A percentile compares a stretch with the other conserved stretches of the same genome.
Conservation (phyloP, 2,797 vertebrate species). For the Coregonus ussuriensis region DNA sequence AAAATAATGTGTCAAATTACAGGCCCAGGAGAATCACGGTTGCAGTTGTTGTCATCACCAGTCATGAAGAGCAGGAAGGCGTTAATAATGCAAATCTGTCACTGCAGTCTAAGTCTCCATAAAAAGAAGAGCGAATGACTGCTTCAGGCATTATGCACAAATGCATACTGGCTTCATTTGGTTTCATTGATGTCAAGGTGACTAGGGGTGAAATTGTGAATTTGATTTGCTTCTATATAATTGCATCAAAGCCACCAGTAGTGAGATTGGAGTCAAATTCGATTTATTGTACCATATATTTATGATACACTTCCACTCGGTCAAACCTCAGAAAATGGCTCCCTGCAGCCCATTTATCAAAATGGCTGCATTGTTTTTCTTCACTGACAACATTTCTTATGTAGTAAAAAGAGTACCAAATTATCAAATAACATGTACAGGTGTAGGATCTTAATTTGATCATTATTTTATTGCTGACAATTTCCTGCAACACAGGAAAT, state of each 20-base stretch:
- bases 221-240: neutral
- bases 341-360: neutral
- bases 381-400: neutral
- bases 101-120: neutral
- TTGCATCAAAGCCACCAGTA: neutral
- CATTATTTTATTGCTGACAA: no score
- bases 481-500: no score
- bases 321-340: neutral
- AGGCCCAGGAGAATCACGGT: slow-evolving; percentile 12
- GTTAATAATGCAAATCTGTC: slow-evolving; percentile 31
- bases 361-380: neutral
- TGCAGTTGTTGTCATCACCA: slow-evolving; percentile 19
- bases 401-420: neutral
- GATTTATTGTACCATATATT: neutral
- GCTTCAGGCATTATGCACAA: neutral
- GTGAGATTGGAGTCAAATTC: neutral
- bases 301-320: neutral
- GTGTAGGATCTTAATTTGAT: neutral
- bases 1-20: neutral
- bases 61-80: slow-evolving; percentile 14
- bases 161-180: neutral
- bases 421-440: neutral
- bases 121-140: neutral
- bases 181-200: neutral
- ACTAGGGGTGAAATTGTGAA: neutral